phyloP scores from a whole-genome alignment of 2,888 invertebrate genomes.

The Drosophila lutescens region DNA sequence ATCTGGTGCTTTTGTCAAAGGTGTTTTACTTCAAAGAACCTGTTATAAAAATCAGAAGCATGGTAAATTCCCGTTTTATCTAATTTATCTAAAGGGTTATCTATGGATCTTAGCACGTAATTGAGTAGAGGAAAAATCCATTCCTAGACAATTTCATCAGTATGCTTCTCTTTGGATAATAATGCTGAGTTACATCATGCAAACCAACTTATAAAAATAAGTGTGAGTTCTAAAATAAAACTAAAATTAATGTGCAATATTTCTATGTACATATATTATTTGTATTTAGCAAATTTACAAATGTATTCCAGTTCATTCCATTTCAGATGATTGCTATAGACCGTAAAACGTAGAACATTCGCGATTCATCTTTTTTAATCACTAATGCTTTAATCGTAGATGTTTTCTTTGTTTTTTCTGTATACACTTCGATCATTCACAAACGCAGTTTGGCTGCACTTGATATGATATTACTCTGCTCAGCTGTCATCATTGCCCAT shows the following conservation, averaged over 20 bases:
- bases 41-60: neutral
- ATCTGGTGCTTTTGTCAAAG: neutral
- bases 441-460: slow-evolving; percentile 16
- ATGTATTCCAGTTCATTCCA: neutral
- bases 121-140: neutral
- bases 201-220: neutral
- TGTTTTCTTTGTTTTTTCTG: neutral
- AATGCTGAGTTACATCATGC: neutral
- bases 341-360: neutral
- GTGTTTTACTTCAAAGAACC: slow-evolving; percentile 10
- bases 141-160: neutral
- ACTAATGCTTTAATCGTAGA: neutral
- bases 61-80: neutral
- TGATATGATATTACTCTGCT: slow-evolving; percentile 1
- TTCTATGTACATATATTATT: too few species aligned
- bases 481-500: slow-evolving; percentile 6
- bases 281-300: too few species aligned
- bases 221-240: neutral
- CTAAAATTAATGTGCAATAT: neutral
- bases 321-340: neutral
- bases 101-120: neutral
- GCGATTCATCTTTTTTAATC: neutral
- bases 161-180: too few species aligned
- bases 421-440: slow-evolving; percentile 7
- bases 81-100: neutral